A percentile compares a stretch with the other conserved stretches of the same genome.
Conservation (phyloP, 2,888 invertebrate species). For the Synergus umbraculus region DNA sequence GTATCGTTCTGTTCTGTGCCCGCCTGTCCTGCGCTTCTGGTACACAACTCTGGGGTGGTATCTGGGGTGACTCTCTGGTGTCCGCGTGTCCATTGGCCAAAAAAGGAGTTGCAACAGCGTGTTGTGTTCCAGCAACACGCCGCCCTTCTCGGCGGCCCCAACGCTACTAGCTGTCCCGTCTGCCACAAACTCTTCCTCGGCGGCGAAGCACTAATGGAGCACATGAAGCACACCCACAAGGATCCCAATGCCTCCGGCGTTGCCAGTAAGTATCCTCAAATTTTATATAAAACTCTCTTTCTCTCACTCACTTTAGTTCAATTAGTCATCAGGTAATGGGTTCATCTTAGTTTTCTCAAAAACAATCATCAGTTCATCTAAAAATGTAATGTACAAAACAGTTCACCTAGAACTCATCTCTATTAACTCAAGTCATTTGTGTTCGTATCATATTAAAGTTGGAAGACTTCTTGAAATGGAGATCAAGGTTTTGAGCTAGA, state of each 20-base stretch:
- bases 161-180: constrained; percentile 94
- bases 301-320: constrained; percentile 51
- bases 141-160: constrained; percentile 93
- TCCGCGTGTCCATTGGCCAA: constrained; percentile 63
- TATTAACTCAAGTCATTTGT: not conserved
- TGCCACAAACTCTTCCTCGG: constrained; percentile 97
- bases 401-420: not conserved
- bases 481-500: too few relatives aligned
- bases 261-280: constrained; percentile 86
- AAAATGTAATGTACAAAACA: not conserved
- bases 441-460: too few relatives aligned
- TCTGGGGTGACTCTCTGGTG: constrained; percentile 65
- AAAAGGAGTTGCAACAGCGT: constrained; percentile 92
- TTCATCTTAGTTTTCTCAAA: not conserved
- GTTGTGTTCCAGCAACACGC: constrained; percentile 98
- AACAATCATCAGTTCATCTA: not conserved
- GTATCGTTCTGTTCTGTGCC: constrained; percentile 72
- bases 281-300: constrained; percentile 49
- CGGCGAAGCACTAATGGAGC: constrained; percentile 95
- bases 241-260: constrained; percentile 93
- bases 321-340: not conserved
- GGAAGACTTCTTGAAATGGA: too few relatives aligned
- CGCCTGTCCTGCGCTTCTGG: constrained; percentile 72
- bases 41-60: constrained; percentile 68
- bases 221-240: constrained; percentile 97